phyloP scores from a whole-genome alignment of 2,113 vertebrate genomes.

The Salvator merianae region DNA sequence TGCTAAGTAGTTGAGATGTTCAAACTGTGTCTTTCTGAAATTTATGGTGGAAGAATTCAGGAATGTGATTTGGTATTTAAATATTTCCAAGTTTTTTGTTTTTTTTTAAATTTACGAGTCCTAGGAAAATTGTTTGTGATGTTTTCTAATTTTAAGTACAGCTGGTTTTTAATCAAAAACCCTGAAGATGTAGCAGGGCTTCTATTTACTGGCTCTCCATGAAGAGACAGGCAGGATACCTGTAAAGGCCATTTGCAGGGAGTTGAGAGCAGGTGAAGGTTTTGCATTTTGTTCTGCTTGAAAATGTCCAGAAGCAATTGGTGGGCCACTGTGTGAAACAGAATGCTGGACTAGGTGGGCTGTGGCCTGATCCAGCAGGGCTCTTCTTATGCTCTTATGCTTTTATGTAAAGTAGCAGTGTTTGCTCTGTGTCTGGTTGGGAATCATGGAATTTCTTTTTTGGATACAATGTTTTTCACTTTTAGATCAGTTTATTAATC shows the following conservation, averaged over 20 bases:
- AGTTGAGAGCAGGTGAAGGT: too few relatives aligned
- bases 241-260: too few relatives aligned
- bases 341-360: too few relatives aligned
- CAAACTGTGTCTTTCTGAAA: constrained; percentile 12
- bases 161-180: constrained; percentile 21
- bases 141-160: background rate
- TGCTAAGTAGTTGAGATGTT: background rate
- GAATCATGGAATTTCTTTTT: background rate
- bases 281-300: too few relatives aligned
- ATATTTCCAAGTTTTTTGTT: constrained; percentile 9
- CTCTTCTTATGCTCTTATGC: too few relatives aligned
- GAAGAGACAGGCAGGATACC: too few relatives aligned
- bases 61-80: constrained; percentile 42
- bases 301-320: too few relatives aligned
- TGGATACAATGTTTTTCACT: background rate
- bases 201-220: background rate
- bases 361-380: too few relatives aligned
- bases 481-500: background rate
- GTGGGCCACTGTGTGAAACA: too few relatives aligned
- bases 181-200: background rate
- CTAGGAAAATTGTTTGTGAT: too few relatives aligned
- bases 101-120: too few relatives aligned
- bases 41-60: constrained; percentile 12
- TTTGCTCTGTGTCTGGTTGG: background rate
- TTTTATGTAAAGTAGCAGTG: background rate